These are phyloP conservation scores for Sisyra nigra DNA, from an alignment of 2,888 invertebrate species.

Conservation along the genomic window DNA sequence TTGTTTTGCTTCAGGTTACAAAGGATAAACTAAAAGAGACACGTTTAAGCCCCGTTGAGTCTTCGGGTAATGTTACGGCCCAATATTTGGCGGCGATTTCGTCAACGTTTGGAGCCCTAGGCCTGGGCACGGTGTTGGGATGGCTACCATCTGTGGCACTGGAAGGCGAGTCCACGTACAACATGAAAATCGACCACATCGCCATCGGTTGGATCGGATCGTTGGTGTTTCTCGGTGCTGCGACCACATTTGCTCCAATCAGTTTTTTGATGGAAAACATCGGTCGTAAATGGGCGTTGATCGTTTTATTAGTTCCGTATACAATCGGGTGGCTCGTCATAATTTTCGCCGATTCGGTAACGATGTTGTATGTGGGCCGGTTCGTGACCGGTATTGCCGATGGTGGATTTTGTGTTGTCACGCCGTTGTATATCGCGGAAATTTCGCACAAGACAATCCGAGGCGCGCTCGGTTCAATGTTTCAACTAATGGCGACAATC, in stretches of 20 bases:
- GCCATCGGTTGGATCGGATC: slow-evolving; percentile 55
- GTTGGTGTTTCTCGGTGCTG: slow-evolving; percentile 50
- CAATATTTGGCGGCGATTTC: slow-evolving; percentile 14
- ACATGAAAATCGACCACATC: slow-evolving; percentile 31
- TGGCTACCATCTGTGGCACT: slow-evolving; percentile 51
- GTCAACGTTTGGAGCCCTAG: slow-evolving; percentile 61
- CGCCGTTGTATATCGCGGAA: slow-evolving; percentile 68
- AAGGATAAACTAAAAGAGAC: too few relatives aligned
- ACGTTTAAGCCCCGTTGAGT: too few relatives aligned
- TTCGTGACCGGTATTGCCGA: slow-evolving; percentile 53
- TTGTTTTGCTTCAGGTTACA: too few relatives aligned
- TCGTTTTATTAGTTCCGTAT: slow-evolving; percentile 43
- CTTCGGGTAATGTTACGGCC: neutral
- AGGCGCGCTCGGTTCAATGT: slow-evolving; percentile 66
- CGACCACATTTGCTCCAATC: slow-evolving; percentile 48
- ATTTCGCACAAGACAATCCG: slow-evolving; percentile 64
- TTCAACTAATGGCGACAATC: slow-evolving; percentile 63
- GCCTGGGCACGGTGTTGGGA: slow-evolving; percentile 52
- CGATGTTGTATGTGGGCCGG: slow-evolving; percentile 42
- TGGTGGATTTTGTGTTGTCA: slow-evolving; percentile 63
- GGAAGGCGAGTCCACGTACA: slow-evolving; percentile 30
- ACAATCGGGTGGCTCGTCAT: slow-evolving; percentile 53
- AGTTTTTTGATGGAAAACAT: slow-evolving; percentile 47
- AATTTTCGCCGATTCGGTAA: slow-evolving; percentile 42
- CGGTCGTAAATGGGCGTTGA: slow-evolving; percentile 51